Evolutionary conservation across 1,140 invertebrate genomes (phyloP).

Genomic region (Cydia strobilella): DNA sequence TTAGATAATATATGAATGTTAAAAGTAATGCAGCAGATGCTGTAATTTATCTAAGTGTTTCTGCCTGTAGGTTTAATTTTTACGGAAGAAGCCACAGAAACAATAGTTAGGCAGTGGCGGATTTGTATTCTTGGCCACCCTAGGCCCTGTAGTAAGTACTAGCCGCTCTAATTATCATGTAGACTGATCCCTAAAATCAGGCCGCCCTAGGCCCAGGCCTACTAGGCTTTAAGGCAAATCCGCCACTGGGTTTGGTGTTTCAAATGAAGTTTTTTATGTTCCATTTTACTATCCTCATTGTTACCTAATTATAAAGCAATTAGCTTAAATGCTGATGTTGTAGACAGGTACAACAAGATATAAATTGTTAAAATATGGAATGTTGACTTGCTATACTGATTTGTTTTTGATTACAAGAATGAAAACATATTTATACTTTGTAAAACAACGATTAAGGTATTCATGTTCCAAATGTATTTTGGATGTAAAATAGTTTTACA

Average conservation of each 20-base stretch:
- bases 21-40: conserved; percentile 5
- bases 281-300: not conserved
- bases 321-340: not conserved
- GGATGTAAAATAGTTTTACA: conserved; percentile 6
- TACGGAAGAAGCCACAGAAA: not conserved
- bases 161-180: too few species aligned
- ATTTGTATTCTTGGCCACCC: too few species aligned
- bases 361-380: not conserved
- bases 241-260: not conserved
- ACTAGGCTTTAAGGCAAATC: too few species aligned
- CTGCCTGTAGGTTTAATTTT: not conserved
- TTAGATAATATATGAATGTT: conserved; percentile 17
- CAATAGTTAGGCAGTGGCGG: too few species aligned
- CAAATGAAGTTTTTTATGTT: not conserved
- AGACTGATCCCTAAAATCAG: too few species aligned
- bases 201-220: too few species aligned
- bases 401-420: not conserved
- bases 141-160: too few species aligned
- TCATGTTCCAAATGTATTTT: conserved; percentile 5
- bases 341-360: not conserved
- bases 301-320: conserved; percentile 7
- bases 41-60: not conserved
- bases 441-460: not conserved
- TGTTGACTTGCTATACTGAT: not conserved
- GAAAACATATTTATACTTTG: not conserved